Percentiles rank a stretch among this genome's conserved stretches.
Evolutionary conservation across 2,888 invertebrate genomes (phyloP).

Genomic region (Ornithoptera alexandrae): DNA sequence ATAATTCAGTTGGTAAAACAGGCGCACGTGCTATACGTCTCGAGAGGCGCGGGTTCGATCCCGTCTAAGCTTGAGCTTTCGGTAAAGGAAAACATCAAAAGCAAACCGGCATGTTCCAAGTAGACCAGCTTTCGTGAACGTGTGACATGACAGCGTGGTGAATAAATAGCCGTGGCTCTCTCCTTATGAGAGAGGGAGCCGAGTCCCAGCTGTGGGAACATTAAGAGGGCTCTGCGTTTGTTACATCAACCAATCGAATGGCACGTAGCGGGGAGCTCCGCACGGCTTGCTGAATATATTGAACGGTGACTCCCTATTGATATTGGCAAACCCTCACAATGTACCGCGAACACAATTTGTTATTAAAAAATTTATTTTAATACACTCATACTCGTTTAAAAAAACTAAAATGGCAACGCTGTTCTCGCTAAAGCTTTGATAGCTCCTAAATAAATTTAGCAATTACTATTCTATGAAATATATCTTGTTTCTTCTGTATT

Average conservation of each 20-base stretch:
- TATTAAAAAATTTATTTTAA: constrained; percentile 50
- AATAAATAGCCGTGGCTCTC: too few relatives aligned
- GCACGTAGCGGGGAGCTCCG: constrained; percentile 63
- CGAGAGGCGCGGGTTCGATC: too few relatives aligned
- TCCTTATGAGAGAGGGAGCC: too few relatives aligned
- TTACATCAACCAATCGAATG: constrained; percentile 49
- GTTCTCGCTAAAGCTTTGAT: constrained; percentile 28
- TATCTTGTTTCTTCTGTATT: constrained; percentile 27
- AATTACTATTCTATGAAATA: constrained; percentile 35
- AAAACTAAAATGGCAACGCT: constrained; percentile 44
- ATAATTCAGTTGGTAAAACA: too few relatives aligned
- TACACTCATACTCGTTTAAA: constrained; percentile 41
- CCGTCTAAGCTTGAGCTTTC: too few relatives aligned
- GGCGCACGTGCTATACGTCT: too few relatives aligned
- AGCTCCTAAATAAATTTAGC: constrained; percentile 30
- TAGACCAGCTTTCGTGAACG: too few relatives aligned
- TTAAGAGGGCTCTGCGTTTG: too few relatives aligned
- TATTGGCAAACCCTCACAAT: constrained; percentile 80
- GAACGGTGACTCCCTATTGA: constrained; percentile 58
- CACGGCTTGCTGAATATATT: constrained; percentile 61
- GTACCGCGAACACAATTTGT: constrained; percentile 46
- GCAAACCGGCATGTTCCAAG: too few relatives aligned
- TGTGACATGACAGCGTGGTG: too few relatives aligned
- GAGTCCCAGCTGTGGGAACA: too few relatives aligned
- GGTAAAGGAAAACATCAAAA: too few relatives aligned